Percentiles rank a stretch among this genome's conserved stretches.
Conservation (phyloP, 1,140 invertebrate genomes). For the Cotesia vestalis region DNA sequence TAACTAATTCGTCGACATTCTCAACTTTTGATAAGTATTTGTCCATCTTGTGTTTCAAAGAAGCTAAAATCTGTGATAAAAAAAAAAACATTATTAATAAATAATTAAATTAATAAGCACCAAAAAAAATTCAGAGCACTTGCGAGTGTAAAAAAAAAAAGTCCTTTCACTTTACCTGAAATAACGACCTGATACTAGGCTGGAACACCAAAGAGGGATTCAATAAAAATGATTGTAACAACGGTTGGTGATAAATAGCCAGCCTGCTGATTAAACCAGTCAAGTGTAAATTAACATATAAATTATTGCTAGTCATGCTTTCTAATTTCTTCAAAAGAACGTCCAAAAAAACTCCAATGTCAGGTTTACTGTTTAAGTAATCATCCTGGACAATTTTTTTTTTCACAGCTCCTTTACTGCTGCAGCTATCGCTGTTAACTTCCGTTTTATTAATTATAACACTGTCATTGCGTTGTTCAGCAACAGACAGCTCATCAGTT, state of each 20-base stretch:
- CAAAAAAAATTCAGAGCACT: no score
- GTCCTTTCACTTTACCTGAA: conserved; percentile 73
- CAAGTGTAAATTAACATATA: conserved; percentile 88
- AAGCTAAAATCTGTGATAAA: conserved; percentile 77
- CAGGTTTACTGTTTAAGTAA: conserved; percentile 54
- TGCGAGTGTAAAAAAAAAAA: no score
- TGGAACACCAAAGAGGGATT: conserved; percentile 88
- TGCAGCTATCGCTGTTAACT: background rate
- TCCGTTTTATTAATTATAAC: background rate
- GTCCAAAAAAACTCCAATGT: conserved; percentile 76
- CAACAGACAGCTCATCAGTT: conserved; percentile 36
- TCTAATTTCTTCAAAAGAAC: conserved; percentile 85
- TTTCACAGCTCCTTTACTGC: no score
- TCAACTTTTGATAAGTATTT: conserved; percentile 76
- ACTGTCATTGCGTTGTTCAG: background rate
- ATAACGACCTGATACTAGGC: conserved; percentile 88
- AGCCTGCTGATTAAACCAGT: conserved; percentile 88
- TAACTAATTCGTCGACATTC: conserved; percentile 75
- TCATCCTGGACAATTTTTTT: background rate
- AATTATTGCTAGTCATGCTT: conserved; percentile 83
- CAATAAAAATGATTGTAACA: conserved; percentile 86
- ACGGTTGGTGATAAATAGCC: conserved; percentile 86
- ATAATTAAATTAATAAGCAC: no score
- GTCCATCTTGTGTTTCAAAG: conserved; percentile 88
- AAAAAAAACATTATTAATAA: conserved; percentile 27